Conservation (phyloP, 2,113 vertebrate species). For the Platichthys flesus region DNA sequence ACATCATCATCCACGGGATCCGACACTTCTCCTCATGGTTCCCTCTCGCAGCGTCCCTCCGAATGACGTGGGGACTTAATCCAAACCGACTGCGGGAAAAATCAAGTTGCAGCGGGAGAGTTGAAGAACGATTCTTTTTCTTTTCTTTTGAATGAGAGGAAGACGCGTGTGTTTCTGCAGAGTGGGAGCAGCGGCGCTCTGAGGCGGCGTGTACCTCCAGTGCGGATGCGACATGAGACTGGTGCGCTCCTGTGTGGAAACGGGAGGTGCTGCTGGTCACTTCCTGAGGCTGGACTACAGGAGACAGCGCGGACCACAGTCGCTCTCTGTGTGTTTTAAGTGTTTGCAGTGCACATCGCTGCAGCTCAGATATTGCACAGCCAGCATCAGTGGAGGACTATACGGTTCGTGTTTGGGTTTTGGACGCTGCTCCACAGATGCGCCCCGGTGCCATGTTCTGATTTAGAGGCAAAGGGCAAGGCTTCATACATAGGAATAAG, state of each 20-base stretch:
- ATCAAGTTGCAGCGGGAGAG: slow-evolving; percentile 11
- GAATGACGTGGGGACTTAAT: slow-evolving; percentile 62
- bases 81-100: slow-evolving; percentile 33
- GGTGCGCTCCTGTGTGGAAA: slow-evolving; percentile 65
- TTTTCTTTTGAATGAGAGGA: background rate
- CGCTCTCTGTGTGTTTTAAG: background rate
- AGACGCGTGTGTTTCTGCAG: slow-evolving; percentile 21
- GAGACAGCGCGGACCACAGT: slow-evolving; percentile 26
- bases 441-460: no score
- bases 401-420: no score
- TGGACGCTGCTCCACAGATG: no score
- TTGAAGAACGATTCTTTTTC: slow-evolving; percentile 14
- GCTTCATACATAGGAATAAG: background rate
- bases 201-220: slow-evolving; percentile 54
- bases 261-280: slow-evolving; percentile 80
- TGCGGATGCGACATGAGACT: slow-evolving; percentile 52
- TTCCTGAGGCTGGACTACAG: slow-evolving; percentile 79
- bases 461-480: no score
- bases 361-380: background rate
- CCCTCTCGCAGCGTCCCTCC: slow-evolving; percentile 43
- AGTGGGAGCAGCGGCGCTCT: slow-evolving; percentile 35
- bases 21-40: slow-evolving; percentile 69
- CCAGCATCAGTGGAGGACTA: background rate
- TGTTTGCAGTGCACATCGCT: background rate
- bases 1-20: slow-evolving; percentile 78